Base-by-base conservation (phyloP, 2,888 invertebrate genomes). In the Chirona hameri region DNA sequence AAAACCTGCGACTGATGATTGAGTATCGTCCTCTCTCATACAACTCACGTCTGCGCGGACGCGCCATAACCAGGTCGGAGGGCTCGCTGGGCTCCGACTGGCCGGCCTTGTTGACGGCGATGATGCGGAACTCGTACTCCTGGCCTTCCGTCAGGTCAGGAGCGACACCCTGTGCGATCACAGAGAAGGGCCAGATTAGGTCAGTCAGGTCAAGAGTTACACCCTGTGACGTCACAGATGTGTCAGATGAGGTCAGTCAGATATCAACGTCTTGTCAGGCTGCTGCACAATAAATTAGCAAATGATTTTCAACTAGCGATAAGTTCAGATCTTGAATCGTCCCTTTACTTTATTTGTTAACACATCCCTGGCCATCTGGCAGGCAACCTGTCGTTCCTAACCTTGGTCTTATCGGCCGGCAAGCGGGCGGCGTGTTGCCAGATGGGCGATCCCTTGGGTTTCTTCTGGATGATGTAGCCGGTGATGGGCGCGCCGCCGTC, bases 41-140 rank as follows among this genome's bases (percentile, higher is more conserved):
- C 21, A 27, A 88, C 90, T 91, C 88, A 92, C 91, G 89, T 87
- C 93, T 94, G 87, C 96, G 92, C 85, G 95, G 93, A 87, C 95
- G 95, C 82, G 94, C 94, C 83, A 93, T 94, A 84, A 96, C 92
- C 85, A 94, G 90, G 87, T 96, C 96, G n/a, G 96, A 95, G 79
- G 96, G 93, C 86, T 96, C 95, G 81, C 97, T 97, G 9, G 98
- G 98, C 88, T 98, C 97, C 82, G 98, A 97, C 87, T 95, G 94
- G 79, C 99, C 99, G 83, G 96, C 97, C 87, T 95, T 93, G 89
- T 99, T 99, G 21, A 95, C 93, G 24, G 99, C 99, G 86, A 97
- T 95, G 12, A 99, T 92, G 85, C 99, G 92, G 91, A 99, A 99
- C 88, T 99, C 98, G 87, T 98, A 98, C 87, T 98, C 97, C 87